Conservation (phyloP, 2,888 invertebrate species). For the Drosophila leonis region DNA sequence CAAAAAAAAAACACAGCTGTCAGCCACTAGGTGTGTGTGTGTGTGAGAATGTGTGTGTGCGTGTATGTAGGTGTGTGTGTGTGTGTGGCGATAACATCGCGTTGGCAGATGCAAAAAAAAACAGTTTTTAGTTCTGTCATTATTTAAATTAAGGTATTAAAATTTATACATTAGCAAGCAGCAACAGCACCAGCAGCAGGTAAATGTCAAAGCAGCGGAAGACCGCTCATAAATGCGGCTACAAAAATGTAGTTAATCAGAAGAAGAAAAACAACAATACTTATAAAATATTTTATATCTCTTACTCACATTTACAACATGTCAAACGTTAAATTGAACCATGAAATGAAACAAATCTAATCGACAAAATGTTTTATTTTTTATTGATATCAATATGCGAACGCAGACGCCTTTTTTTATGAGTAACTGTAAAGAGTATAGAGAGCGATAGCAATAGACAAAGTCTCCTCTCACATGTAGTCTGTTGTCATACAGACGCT, state of each 20-base stretch:
- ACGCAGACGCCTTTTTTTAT: background rate
- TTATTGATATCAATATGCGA: background rate
- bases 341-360: background rate
- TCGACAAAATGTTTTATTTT: background rate
- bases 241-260: background rate
- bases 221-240: background rate
- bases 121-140: conserved; percentile 40
- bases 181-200: background rate
- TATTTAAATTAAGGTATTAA: conserved; percentile 43
- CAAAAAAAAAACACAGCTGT: conserved; percentile 60
- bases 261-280: background rate
- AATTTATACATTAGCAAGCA: conserved; percentile 20
- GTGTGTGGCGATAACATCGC: conserved; percentile 15
- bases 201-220: conserved; percentile 6
- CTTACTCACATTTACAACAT: background rate
- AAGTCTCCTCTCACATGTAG: too few relatives aligned
- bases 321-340: background rate
- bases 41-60: background rate
- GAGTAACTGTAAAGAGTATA: background rate
- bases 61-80: conserved; percentile 23
- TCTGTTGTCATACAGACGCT: background rate
- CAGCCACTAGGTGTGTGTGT: conserved; percentile 26
- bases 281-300: background rate
- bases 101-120: conserved; percentile 58
- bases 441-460: background rate